Conservation (phyloP, 2,113 vertebrate species). For the Leptobrachium ailaonicum region DNA sequence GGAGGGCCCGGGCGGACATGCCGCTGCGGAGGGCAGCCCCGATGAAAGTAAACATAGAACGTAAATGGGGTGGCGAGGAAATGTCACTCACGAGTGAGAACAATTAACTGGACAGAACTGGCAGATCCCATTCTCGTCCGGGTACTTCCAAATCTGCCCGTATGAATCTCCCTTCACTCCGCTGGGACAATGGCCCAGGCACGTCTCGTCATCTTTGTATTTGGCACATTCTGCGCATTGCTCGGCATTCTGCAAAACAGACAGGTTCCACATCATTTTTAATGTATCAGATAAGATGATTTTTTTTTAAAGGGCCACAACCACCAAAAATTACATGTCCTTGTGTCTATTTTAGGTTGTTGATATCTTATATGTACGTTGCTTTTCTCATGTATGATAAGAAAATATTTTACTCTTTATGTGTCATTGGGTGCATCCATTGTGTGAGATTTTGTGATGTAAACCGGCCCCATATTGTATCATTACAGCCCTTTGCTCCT, state of each 20-base stretch:
- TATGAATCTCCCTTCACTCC: slow-evolving; percentile 85
- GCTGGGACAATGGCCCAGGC: slow-evolving; percentile 88
- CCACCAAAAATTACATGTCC: no score
- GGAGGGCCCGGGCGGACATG: no score
- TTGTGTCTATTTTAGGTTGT: no score
- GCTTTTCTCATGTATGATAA: no score
- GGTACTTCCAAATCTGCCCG: slow-evolving; percentile 88
- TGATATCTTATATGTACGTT: no score
- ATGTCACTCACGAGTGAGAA: slow-evolving; percentile 80
- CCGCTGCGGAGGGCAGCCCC: no score
- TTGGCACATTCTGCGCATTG: slow-evolving; percentile 81
- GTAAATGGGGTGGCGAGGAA: neutral
- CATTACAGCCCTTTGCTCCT: no score
- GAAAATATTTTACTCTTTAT: no score
- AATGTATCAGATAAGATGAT: neutral
- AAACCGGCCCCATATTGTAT: no score
- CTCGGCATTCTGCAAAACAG: slow-evolving; percentile 71
- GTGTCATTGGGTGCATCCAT: no score
- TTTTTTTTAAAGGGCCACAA: neutral
- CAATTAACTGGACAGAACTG: slow-evolving; percentile 89
- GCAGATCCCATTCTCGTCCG: slow-evolving; percentile 78
- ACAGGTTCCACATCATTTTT: neutral
- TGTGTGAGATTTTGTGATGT: no score
- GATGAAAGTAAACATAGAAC: no score
- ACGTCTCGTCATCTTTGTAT: slow-evolving; percentile 78